Evolutionary conservation across 2,113 vertebrate genomes (phyloP).

Genomic region (Gasterosteus aculeatus): DNA sequence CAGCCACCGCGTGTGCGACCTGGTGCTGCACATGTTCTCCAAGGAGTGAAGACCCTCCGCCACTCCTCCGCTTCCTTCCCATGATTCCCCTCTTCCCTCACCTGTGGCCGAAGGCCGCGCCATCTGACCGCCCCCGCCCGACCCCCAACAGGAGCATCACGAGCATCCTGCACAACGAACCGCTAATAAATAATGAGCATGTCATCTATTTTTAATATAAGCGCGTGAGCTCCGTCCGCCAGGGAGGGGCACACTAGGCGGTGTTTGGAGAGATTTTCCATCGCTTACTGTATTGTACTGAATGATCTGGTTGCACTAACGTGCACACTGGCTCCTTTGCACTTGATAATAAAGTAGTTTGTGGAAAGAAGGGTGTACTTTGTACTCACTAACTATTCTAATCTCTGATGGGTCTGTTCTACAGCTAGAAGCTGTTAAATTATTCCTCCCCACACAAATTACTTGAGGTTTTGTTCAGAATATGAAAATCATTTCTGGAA

Average conservation of each 20-base stretch:
- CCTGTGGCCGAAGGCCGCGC: conserved; percentile 7
- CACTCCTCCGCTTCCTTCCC: conserved; percentile 15
- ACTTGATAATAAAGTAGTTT: conserved; percentile 43
- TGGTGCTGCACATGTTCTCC: conserved; percentile 87
- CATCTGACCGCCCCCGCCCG: not conserved
- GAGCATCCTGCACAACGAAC: not conserved
- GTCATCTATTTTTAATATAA: conserved; percentile 8
- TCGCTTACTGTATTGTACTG: conserved; percentile 10
- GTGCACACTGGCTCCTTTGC: conserved; percentile 24
- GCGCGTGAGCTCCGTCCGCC: not conserved
- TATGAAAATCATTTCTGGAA: not conserved
- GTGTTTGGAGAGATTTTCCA: conserved; percentile 2
- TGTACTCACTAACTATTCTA: not conserved
- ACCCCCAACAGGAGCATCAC: not conserved
- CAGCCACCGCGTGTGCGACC: conserved; percentile 91
- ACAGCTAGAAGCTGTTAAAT: not conserved
- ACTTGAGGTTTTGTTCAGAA: not conserved
- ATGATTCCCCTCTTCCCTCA: conserved; percentile 13
- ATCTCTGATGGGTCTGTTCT: not conserved
- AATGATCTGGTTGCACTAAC: conserved; percentile 23
- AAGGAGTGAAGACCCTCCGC: conserved; percentile 81
- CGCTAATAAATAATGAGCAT: not conserved
- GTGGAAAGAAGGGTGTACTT: conserved; percentile 11
- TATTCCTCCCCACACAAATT: not conserved
- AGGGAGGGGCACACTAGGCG: not conserved